Evolutionary conservation across 2,113 vertebrate species (phyloP), one percentile per base, ranked within the genome.

Genomic region (Eurystomus gularis): DNA sequence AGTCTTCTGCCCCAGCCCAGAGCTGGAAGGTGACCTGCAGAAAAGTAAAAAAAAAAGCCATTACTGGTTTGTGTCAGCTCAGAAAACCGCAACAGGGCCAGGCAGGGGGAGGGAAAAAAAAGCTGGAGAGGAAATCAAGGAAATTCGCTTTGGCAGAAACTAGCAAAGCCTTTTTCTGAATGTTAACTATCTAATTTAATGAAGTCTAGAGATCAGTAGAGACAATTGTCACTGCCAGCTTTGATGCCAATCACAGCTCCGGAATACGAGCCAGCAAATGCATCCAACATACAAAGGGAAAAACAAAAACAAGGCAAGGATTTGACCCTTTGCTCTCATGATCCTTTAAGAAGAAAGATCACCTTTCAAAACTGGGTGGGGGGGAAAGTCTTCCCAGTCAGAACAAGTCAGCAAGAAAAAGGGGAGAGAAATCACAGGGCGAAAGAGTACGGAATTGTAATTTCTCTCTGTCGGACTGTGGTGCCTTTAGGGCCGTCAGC

Each of bases 161-260:
- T 93, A 95, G 80, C 82, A 93, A 78, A 92, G 93, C 69, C 72
- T 95, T 96, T 94, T 92, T 86, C 88, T 92, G 94, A 96, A 96
- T 94, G 86, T 93, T 96, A 95, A 96, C 88, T 93, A 96, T 75
- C 79, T 96, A 92, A 96, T 97, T 94, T 96, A 96, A 96, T 95
- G 93, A 96, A 97, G 93, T 93, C 94, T 90, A 75, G 85, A 90
- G 90, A 95, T 95, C 94, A 90, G 88, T 58, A 84, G 82, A 93
- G 93, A 94, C 94, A 96, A 96, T 96, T 96, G 92, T 90, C 94
- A 95, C 92, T 97, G 96, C 90, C 96, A 97, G 85, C 39, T 96
- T 94, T 78, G 92, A 96, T 97, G 94, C 82, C 90, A 83, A 81
- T 93, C 93, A 96, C 72, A 90, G 7, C 33, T 86, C 60, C 1